These are phyloP conservation scores for Oryctolagus cuniculus DNA, from an alignment of 2,113 vertebrate genomes.

Conservation along the genomic window mOryCun1.1 NC_091432.1:66715001-66715500, in stretches of 20 bases:
- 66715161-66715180: background rate
- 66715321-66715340: slow-evolving; percentile 11
- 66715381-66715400: background rate
- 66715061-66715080: background rate
- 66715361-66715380: background rate
- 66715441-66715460: background rate
- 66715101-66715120: background rate
- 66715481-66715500: background rate
- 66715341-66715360: slow-evolving; percentile 10
- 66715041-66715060: background rate
- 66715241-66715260: background rate
- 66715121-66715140: background rate
- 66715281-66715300: background rate
- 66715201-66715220: background rate
- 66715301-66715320: background rate
- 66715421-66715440: background rate
- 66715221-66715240: background rate
- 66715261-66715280: background rate
- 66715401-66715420: slow-evolving; percentile 24
- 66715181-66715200: background rate
- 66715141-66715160: no score
- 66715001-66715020: background rate
- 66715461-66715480: background rate
- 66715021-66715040: background rate
- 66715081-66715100: background rate